Base-by-base conservation (phyloP, 2,888 invertebrate genomes). In the Xestoiulus laeticollis region DNA sequence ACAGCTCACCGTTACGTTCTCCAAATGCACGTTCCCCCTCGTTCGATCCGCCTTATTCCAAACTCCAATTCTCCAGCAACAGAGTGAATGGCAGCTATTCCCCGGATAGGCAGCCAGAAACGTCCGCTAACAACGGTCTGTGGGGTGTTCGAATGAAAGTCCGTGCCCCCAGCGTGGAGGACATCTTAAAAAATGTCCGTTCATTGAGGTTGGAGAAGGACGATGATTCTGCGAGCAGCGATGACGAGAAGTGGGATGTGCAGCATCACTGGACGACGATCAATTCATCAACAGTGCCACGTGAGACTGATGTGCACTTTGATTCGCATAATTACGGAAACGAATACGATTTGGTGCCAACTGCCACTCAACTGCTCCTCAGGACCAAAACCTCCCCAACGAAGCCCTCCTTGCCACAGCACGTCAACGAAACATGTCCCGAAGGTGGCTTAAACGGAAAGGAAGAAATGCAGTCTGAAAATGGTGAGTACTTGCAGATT, bases 341-440 rank as follows among this genome's bases (percentile, higher is more conserved):
- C 19, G 85, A 85, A 33, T 85, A 85, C 16, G 38, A 68, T 43
- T 84, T 87, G 30, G 48, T 85, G 44, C 85, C 86, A 10, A 68
- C 86, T 6, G 86, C 33, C 30, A 88, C 86, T 16, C 86, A 87
- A 33, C 86, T 87, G 30, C 78, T 87, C 30, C 68, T 87, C 59
- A 59, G 87, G 32, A 82, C 82, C 26, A 82, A 82, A 30, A 6
- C 48, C 48, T 48, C 16, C 48, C 10, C 48, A 48, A 16, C 48
- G 14, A 48, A 48, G 48, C 4, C 48, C 16, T 16, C 48, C 16
- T 48, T 48, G 16, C 48, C 48, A 12, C 48, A 48, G 48, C 12
- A 48, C 48, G 16, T 16, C 48, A 48, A 12, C 16, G 6, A 48
- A 12, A 12, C 48, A 48, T 48, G 12, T 48, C 12, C 48, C 48